A percentile compares a stretch with the other conserved stretches of the same genome.
Conservation (phyloP, 2,113 vertebrate genomes). For the Thymallus thymallus region DNA sequence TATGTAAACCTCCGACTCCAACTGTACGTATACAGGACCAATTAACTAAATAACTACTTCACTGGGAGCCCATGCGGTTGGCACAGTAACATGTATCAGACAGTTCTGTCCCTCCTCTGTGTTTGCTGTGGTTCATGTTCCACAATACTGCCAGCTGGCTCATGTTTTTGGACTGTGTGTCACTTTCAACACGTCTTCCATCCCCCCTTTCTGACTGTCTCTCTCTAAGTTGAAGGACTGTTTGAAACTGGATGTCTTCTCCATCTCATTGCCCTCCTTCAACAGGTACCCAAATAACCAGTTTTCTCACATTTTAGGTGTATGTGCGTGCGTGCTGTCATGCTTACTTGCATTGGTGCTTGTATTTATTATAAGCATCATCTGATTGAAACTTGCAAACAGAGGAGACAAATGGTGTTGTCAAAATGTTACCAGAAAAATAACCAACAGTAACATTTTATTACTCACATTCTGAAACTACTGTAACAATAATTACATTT, state of each 20-base stretch:
- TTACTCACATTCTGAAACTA: background rate
- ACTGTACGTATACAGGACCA: too few species aligned
- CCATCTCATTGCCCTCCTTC: background rate
- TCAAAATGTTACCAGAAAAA: background rate
- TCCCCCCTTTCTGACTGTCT: background rate
- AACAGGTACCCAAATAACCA: background rate
- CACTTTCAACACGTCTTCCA: background rate
- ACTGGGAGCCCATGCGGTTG: background rate
- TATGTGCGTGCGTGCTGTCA: conserved; percentile 18
- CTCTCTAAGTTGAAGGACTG: background rate
- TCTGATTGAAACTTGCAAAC: background rate
- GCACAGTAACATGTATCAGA: background rate
- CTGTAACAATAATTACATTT: background rate
- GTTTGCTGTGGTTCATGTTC: background rate
- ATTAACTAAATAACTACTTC: too few species aligned
- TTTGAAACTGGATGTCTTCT: background rate
- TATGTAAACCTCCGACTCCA: too few species aligned
- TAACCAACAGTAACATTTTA: background rate
- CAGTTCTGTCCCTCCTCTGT: background rate
- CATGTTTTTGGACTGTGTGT: background rate
- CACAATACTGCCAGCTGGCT: background rate
- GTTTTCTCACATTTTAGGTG: background rate
- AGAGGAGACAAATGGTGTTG: too few species aligned
- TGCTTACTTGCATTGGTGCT: background rate
- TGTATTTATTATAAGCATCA: background rate